These are phyloP conservation scores for Aspidiotus rigidus DNA, from an alignment of 2,888 invertebrate genomes.

Conservation along the genomic window DNA sequence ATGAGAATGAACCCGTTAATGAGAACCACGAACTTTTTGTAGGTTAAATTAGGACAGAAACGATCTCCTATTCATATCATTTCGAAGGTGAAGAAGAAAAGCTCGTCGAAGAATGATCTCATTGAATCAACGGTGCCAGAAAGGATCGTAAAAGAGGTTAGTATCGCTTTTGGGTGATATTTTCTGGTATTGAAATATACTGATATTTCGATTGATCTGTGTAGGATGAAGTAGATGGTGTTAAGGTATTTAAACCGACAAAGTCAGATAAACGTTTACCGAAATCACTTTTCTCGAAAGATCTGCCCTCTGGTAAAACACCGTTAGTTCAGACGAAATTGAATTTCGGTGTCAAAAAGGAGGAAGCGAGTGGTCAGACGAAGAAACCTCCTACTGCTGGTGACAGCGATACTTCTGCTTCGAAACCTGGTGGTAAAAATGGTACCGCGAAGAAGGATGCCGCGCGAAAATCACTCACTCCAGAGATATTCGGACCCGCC, in stretches of 20 bases:
- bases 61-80: constrained; percentile 1
- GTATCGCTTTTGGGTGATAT: background rate
- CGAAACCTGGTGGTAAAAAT: constrained; percentile 2
- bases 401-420: background rate
- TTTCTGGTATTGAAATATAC: background rate
- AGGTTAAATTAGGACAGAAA: constrained; percentile 3
- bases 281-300: background rate
- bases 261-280: constrained; percentile 4
- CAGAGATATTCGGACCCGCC: constrained; percentile 47
- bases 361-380: background rate
- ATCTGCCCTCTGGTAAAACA: background rate
- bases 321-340: constrained; percentile 21
- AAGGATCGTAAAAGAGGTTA: constrained; percentile 19
- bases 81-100: constrained; percentile 8
- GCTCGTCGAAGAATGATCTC: constrained; percentile 6
- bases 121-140: constrained; percentile 1
- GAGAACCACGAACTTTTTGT: background rate
- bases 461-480: constrained; percentile 6
- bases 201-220: background rate
- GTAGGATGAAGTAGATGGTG: constrained; percentile 29
- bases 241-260: constrained; percentile 26
- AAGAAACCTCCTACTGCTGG: background rate
- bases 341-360: constrained; percentile 18
- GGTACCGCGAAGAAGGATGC: background rate
- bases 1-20: no score